Evolutionary conservation across 1,140 invertebrate species (phyloP), one percentile per base, ranked within the genome.

Genomic region (Rhyzopertha dominica): DNA sequence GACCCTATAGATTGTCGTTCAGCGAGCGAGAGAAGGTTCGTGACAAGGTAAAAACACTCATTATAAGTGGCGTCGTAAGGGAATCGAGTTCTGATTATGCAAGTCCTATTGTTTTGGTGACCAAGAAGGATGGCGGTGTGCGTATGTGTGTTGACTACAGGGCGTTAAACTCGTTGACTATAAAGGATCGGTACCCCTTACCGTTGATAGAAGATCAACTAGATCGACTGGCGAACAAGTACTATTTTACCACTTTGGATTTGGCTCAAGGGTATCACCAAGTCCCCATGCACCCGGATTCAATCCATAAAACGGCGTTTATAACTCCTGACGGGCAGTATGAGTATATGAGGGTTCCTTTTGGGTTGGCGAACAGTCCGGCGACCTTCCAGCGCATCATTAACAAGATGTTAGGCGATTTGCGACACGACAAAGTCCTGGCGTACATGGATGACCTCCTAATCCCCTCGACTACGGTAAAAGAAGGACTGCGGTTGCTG

Each of bases 71-170:
- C 23, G 52, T 54, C 5, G 32, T 54, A 30, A 32, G 41, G 14
- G 57, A 56, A 47, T 59, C 56, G 2, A 25, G 42, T 3, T 61
- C 56, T 2, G n/a, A 48, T 1, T 76, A 67, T 61, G 52, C 61
- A 8, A 65, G 64, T 35, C 68, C 69, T 0, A 39, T 74, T 0
- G 62, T 74, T 0, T 32, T 74, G 4, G 67, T 70, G 4, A 54
- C 34, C 10, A 77, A 77, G 43, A 72, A 73, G 53, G 67, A 72
- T 51, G 63, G 63, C 4, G 48, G 48, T 1, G 36, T 51, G 3
- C 23, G 74, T 12, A 62, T 75, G 7, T 77, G 73, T 57, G 51
- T 75, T 1, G 73, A 78, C 47, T 76, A 68, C 44, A 50, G 72
- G 7, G 24, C 37, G 12, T 34, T 76, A 2, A 77, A 77, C 41